These are phyloP conservation scores for Eulacestoma nigropectus DNA, from an alignment of 2,113 vertebrate species.

Conservation along the genomic window DNA sequence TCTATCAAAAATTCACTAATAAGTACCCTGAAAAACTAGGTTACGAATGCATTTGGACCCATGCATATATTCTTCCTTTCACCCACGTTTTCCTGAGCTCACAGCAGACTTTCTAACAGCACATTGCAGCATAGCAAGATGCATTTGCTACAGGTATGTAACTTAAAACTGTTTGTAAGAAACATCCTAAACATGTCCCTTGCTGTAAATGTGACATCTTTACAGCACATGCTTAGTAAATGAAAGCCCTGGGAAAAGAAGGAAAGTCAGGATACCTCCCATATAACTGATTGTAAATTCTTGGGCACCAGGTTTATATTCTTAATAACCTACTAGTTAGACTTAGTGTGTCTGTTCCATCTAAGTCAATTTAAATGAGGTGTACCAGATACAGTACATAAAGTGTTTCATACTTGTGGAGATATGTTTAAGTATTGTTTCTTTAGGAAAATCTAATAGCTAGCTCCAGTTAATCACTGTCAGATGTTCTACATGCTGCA, in stretches of 20 bases:
- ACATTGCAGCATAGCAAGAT: background rate
- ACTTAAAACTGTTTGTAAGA: constrained; percentile 68
- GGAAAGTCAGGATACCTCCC: constrained; percentile 69
- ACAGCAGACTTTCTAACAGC: background rate
- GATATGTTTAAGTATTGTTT: constrained; percentile 79
- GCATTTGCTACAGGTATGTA: constrained; percentile 44
- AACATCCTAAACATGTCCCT: constrained; percentile 68
- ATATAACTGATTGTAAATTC: constrained; percentile 84
- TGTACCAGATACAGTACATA: constrained; percentile 80
- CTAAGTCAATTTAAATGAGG: constrained; percentile 85
- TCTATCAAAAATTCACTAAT: background rate
- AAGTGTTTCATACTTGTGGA: constrained; percentile 77
- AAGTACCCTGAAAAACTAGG: background rate
- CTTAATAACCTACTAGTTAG: constrained; percentile 78
- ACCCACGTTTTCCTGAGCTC: background rate
- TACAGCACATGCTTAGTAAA: constrained; percentile 73
- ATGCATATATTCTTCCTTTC: background rate
- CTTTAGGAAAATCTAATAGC: constrained; percentile 81
- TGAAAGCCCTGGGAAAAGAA: constrained; percentile 63
- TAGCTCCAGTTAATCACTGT: constrained; percentile 83
- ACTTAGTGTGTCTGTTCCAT: constrained; percentile 76
- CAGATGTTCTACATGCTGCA: constrained; percentile 78
- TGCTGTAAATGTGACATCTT: constrained; percentile 81
- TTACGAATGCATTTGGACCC: background rate
- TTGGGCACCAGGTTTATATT: constrained; percentile 79